Evolutionary conservation across 2,797 vertebrate species (phyloP).

Genomic region (Schizopygopsis pylzovi): DNA sequence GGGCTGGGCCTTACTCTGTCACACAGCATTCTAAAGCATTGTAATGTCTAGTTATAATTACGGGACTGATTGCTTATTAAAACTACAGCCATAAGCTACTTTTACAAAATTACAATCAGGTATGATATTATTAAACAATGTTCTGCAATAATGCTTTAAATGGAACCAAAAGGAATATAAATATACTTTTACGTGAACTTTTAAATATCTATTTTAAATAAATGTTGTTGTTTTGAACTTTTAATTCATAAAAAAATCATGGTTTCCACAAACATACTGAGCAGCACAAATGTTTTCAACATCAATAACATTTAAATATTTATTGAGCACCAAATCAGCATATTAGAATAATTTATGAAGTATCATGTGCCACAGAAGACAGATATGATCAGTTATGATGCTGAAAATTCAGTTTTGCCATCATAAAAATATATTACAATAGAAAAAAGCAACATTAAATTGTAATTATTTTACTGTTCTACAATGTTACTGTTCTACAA

Average conservation of each 20-base stretch:
- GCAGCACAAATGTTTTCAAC: not conserved
- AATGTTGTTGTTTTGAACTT: not conserved
- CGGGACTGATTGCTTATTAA: not conserved
- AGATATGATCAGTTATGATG: no score
- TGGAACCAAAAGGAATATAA: not conserved
- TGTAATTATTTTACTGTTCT: not conserved
- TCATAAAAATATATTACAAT: no score
- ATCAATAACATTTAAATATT: not conserved
- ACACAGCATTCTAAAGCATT: slow-evolving; percentile 1
- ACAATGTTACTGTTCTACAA: not conserved
- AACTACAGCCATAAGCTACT: not conserved
- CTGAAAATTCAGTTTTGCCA: not conserved
- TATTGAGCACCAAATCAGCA: not conserved
- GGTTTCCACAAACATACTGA: not conserved
- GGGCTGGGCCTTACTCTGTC: slow-evolving; percentile 5
- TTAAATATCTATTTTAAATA: not conserved
- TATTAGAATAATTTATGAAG: not conserved
- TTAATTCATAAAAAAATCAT: not conserved
- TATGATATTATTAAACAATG: not conserved
- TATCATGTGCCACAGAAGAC: not conserved
- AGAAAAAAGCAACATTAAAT: not conserved
- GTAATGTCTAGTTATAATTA: slow-evolving; percentile 5
- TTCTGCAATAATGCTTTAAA: not conserved
- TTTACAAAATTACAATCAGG: not conserved
- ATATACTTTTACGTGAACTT: not conserved